A percentile compares a stretch with the other conserved stretches of the same genome.
These are phyloP conservation scores for Ceraclea dissimilis DNA, from an alignment of 2,888 invertebrate genomes.

Conservation along the genomic window DNA sequence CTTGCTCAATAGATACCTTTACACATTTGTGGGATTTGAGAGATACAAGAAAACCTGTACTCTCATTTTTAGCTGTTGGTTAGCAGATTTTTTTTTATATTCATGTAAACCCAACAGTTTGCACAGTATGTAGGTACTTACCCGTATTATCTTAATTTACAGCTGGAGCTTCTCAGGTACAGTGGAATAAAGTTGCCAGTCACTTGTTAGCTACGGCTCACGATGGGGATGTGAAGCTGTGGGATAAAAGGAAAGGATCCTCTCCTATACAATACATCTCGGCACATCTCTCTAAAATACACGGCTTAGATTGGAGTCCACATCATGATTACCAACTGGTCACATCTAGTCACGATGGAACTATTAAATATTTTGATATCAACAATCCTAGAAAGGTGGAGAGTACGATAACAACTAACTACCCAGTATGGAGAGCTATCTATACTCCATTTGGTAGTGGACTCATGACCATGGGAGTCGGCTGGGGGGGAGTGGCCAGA, in stretches of 20 bases:
- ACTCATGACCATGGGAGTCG: slow-evolving; percentile 84
- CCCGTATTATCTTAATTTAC: slow-evolving; percentile 26
- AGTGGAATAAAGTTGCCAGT: slow-evolving; percentile 82
- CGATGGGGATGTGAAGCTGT: slow-evolving; percentile 91
- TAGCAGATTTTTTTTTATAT: slow-evolving; percentile 33
- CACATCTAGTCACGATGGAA: slow-evolving; percentile 92
- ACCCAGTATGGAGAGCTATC: slow-evolving; percentile 88
- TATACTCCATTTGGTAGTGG: slow-evolving; percentile 93
- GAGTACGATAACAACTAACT: slow-evolving; percentile 74
- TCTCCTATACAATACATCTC: slow-evolving; percentile 88
- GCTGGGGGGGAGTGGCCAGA: slow-evolving; percentile 68
- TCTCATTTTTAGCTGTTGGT: slow-evolving; percentile 83
- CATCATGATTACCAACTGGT: slow-evolving; percentile 76
- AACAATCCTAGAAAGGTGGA: slow-evolving; percentile 79
- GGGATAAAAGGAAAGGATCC: slow-evolving; percentile 87
- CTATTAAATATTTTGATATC: slow-evolving; percentile 91
- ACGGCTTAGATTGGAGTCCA: slow-evolving; percentile 92
- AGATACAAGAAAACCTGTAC: slow-evolving; percentile 73
- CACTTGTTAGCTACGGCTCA: slow-evolving; percentile 89
- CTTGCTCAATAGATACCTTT: slow-evolving; percentile 90
- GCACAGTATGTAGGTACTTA: too few relatives aligned
- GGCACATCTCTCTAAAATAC: slow-evolving; percentile 82
- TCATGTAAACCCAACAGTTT: too few relatives aligned
- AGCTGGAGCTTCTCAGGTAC: slow-evolving; percentile 89
- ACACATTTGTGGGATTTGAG: slow-evolving; percentile 91